Base-by-base conservation (phyloP, 2,888 invertebrate genomes). In the Ochropleura leucogaster region DNA sequence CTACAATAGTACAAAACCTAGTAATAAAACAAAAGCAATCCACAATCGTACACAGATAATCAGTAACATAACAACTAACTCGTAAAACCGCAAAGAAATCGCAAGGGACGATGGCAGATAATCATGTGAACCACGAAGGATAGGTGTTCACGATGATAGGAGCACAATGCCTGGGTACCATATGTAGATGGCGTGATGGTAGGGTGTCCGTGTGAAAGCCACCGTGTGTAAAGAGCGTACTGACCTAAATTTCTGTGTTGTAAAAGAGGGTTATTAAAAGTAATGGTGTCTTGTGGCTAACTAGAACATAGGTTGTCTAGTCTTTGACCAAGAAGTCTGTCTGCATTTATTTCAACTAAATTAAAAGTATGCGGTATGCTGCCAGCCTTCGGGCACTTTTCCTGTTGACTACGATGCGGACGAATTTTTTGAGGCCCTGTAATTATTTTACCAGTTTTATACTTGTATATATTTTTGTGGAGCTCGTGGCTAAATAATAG, bases 121-220 rank as follows among this genome's bases (percentile, higher is more conserved):
- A 53, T 20, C 70, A 74, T 82, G 82, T 16, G 81, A 81, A 75
- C 46, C 3, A 4, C 8, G 46, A 55, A 57, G 53, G 59, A 67
- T 59, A 67, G 62, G 46, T 20, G 67, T 64, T 68, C 84, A 72
- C 83, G 69, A 63, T 60, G 74, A 72, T 80, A 55, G 14, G 64
- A 55, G 73, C 30, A 77, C 69, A 84, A 75, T 81, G 65, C 2
- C 42, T 55, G 12, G 10, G 64, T 72, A 83, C 75, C 46, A 9
- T 40, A 42, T 64, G 68, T 55, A 59, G 30, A 67, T 44, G 57
- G 60, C 42, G 68, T 69, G 82, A 67, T 81, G 72, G 75, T 81
- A 74, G 65, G 63, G 9, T 68, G 10, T 59, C 55, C 83, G 83
- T 83, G 83, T 72, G 83, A 83, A 83, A 84, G 74, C 63, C 47